Evolutionary conservation across 2,113 vertebrate species (phyloP), one percentile per base, ranked within the genome.

Genomic region (Gasterosteus nipponicus): DNA sequence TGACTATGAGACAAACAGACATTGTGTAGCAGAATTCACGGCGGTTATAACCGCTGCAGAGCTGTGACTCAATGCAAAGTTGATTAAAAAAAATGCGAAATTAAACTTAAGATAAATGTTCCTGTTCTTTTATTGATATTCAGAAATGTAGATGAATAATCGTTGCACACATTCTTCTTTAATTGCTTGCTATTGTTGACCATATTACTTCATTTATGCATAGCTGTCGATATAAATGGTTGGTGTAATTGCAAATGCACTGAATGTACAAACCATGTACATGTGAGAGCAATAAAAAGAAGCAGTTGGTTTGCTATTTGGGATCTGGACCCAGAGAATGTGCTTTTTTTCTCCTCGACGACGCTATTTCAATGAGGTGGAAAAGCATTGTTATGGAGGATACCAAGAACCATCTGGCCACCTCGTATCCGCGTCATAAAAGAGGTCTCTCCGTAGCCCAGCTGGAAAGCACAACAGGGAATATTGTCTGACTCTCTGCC

Each of bases 401-500:
- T 69, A 85, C 75, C 44, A 19, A 81, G 69, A 77, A 79, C 89
- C 88, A 92, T 92, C 89, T 93, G 92, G 87, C 72, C 75, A 46
- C 64, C 59, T 71, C 72, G 22, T 81, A 82, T 63, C 54, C 33
- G 39, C 80, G 87, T 91, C 86, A 80, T 84, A 77, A 84, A 90
- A 85, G 58, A 81, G 70, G 58, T 85, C 91, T 87, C 67, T 87
- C 67, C 69, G 62, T 42, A 83, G 71, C 73, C 71, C 77, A 70
- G 87, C 85, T 89, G 81, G 86, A 89, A 90, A 91, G 86, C 72
- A 71, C 67, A 81, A 62, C 69, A 73, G 86, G 83, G 83, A 87
- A 86, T 81, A 86, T 86, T 68, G 78, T 65, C 79, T 75, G 77
- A 85, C 69, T 83, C 79, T 73, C 56, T 74, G 81, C 75, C 80